Evolutionary conservation across 2,113 vertebrate species (phyloP), one percentile per base, ranked within the genome.

Genomic region (Cnemophilus loriae): DNA sequence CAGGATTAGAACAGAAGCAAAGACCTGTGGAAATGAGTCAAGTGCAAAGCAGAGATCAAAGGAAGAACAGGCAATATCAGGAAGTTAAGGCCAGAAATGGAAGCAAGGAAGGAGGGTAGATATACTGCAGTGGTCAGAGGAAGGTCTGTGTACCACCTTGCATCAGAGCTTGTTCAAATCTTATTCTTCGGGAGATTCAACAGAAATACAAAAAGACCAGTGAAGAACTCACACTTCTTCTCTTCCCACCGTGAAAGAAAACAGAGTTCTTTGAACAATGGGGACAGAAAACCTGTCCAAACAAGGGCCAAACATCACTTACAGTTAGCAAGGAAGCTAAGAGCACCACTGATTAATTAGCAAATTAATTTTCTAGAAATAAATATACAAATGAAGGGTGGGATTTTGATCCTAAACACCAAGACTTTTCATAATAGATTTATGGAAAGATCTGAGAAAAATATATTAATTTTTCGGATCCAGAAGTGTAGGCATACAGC

Each of bases 401-500:
- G 7, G 60, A 20, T 12, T 67, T 65, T 70, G 10, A 55, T 50
- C 1, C 5, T 26, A 57, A 91, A 53, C 12, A 49, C 11, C 26
- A 81, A 55, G 10, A 47, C 71, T 61, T 84, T 82, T 81, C n/a
- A 49, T 53, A 61, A 21, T 0, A 68, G 18, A 18, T 7, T 35
- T 77, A 27, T 7, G 4, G 21, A 52, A 80, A 70, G 12, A 57
- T 9, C 5, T 78, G 52, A 91, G 41, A 42, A 89, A 90, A 71
- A 32, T 0, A 19, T 3, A 9, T 2, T 11, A 46, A 32, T 47
- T 77, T 83, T 91, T 84, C n/a, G 44, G 26, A 73, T 73, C 17
- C 33, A 73, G 24, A 75, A 44, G 3, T 10, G 2, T 23, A 47
- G 16, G 18, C 14, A 55, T 76, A 52, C 0, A 2, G 8, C 6